These are phyloP conservation scores for Bolinopsis microptera DNA, from an alignment of 37 sponge, comb jelly and placozoan species.

Conservation along the genomic window DNA sequence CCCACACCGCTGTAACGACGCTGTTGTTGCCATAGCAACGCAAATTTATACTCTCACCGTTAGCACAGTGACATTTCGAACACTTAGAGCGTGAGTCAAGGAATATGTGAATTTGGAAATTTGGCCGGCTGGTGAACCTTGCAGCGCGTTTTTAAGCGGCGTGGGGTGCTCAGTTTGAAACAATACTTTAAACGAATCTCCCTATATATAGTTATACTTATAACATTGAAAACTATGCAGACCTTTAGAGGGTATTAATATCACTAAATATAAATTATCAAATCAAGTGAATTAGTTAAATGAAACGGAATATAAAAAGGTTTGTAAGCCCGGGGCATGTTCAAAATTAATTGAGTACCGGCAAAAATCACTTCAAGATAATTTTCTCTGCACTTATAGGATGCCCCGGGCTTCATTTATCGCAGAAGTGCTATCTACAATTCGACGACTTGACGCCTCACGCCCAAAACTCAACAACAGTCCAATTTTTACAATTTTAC, in stretches of 20 bases:
- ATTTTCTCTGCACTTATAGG: background rate
- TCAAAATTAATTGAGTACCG: background rate
- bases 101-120: too few species aligned
- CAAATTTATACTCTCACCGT: too few species aligned
- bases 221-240: background rate
- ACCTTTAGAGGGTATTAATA: background rate
- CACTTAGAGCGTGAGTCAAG: too few species aligned
- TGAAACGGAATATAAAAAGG: slow-evolving; percentile 45
- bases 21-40: too few species aligned
- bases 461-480: background rate
- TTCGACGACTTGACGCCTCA: background rate
- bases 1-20: too few species aligned
- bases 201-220: background rate
- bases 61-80: too few species aligned
- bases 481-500: too few species aligned
- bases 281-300: slow-evolving; percentile 49
- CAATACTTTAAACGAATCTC: background rate
- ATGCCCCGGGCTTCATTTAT: background rate
- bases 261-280: slow-evolving; percentile 32
- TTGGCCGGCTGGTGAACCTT: too few species aligned
- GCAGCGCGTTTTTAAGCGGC: too few species aligned
- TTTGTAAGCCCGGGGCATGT: background rate
- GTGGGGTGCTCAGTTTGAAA: background rate
- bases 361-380: background rate
- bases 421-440: background rate